A percentile compares a stretch with the other conserved stretches of the same genome.
phyloP scores from a whole-genome alignment of 1,140 invertebrate species.

The Lepeophtheirus salmonis region DNA sequence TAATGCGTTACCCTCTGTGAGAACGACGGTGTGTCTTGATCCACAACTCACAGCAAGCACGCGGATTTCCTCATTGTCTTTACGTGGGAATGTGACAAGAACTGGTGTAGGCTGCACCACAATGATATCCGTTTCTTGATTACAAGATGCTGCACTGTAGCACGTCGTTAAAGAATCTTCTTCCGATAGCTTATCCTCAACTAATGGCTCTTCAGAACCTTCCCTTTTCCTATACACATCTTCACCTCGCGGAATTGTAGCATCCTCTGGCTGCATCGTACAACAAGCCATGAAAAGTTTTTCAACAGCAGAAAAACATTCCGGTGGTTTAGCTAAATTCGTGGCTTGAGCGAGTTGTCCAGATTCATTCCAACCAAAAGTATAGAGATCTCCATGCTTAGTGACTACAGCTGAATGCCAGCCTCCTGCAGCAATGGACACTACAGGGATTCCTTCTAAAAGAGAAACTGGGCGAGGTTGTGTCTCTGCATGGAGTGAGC shows the following conservation, averaged over 20 bases:
- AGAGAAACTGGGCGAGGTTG: slow-evolving; percentile 24
- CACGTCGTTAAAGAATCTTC: slow-evolving; percentile 6
- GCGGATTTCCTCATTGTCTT: not conserved
- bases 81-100: not conserved
- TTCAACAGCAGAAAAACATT: slow-evolving; percentile 18
- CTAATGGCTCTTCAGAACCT: not conserved
- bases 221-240: slow-evolving; percentile 15
- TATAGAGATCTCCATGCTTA: slow-evolving; percentile 28
- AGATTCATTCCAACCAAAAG: slow-evolving; percentile 34
- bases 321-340: slow-evolving; percentile 9
- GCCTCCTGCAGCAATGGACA: slow-evolving; percentile 26
- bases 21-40: slow-evolving; percentile 15
- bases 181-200: not conserved
- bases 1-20: slow-evolving; percentile 5
- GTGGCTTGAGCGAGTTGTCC: slow-evolving; percentile 30
- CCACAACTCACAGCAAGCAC: slow-evolving; percentile 16
- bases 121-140: not conserved
- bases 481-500: slow-evolving; percentile 21
- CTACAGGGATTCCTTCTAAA: slow-evolving; percentile 25
- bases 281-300: slow-evolving; percentile 18
- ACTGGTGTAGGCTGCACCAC: slow-evolving; percentile 15
- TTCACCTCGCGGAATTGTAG: slow-evolving; percentile 11
- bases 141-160: slow-evolving; percentile 1
- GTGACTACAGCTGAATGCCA: slow-evolving; percentile 30
- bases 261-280: slow-evolving; percentile 18